phyloP scores from a whole-genome alignment of 35 echinoderm and acorn worm genomes.

The Apostichopus californicus region DNA sequence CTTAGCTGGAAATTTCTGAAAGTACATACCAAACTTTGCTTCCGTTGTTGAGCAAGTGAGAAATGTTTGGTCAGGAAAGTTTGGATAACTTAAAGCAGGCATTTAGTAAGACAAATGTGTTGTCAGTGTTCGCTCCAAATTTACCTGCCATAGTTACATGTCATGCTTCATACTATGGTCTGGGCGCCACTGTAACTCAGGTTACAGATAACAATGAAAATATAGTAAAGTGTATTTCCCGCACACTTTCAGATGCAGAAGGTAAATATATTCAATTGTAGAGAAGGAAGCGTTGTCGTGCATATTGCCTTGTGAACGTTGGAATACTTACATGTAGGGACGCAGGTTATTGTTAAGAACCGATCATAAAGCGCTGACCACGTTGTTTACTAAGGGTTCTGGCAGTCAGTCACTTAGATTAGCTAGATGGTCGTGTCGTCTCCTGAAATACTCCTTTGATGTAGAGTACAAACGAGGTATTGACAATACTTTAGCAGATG shows the following conservation, averaged over 20 bases:
- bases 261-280: conserved; percentile 46
- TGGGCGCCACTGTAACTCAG: conserved; percentile 60
- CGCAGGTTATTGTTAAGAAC: conserved; percentile 37
- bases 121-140: conserved; percentile 51
- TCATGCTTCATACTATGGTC: conserved; percentile 58
- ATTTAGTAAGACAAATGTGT: neutral
- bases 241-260: conserved; percentile 58
- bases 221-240: conserved; percentile 42
- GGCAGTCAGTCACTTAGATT: conserved; percentile 63
- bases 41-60: conserved; percentile 26
- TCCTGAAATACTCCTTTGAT: conserved; percentile 42
- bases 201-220: conserved; percentile 42
- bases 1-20: conserved; percentile 40
- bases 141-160: conserved; percentile 48
- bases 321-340: conserved; percentile 62
- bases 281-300: conserved; percentile 69
- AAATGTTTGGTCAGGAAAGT: neutral
- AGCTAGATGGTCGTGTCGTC: conserved; percentile 44
- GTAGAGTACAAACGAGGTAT: conserved; percentile 42
- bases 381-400: conserved; percentile 19
- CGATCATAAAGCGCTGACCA: neutral
- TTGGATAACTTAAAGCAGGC: neutral
- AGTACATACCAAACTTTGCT: conserved; percentile 53
- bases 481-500: conserved; percentile 56
- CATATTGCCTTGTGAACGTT: conserved; percentile 62